A percentile compares a stretch with the other conserved stretches of the same genome.
phyloP scores from a whole-genome alignment of 1,140 invertebrate species.

The Lordiphosa stackelbergi region DNA sequence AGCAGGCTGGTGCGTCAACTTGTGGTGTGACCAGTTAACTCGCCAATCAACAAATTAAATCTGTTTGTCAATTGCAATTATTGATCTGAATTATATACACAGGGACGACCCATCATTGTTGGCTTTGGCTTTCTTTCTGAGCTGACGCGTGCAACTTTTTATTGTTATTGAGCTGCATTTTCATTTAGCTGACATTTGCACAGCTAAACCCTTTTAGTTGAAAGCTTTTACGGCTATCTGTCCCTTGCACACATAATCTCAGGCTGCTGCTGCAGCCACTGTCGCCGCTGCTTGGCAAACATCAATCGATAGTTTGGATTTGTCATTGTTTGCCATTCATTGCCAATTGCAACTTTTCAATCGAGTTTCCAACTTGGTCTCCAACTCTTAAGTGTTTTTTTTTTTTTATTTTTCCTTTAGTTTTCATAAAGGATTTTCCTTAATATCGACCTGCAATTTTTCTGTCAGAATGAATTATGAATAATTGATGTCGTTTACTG shows the following conservation, averaged over 20 bases:
- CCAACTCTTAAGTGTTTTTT: background rate
- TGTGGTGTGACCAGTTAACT: constrained; percentile 4
- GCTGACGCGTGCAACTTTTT: constrained; percentile 22
- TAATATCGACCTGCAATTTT: too few species aligned
- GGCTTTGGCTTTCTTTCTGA: background rate
- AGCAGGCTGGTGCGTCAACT: constrained; percentile 1
- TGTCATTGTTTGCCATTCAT: constrained; percentile 17
- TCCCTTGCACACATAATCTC: constrained; percentile 9
- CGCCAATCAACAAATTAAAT: constrained; percentile 63
- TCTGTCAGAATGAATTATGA: too few species aligned
- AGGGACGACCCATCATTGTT: constrained; percentile 2
- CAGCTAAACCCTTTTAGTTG: constrained; percentile 18
- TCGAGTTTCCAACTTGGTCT: constrained; percentile 37
- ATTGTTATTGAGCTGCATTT: constrained; percentile 9
- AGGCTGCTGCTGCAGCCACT: constrained; percentile 4
- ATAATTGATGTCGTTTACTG: too few species aligned
- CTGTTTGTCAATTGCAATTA: constrained; percentile 30
- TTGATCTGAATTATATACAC: constrained; percentile 20
- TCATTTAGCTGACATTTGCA: constrained; percentile 25
- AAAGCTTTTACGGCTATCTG: constrained; percentile 16
- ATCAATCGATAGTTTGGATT: constrained; percentile 45
- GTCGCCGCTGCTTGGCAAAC: constrained; percentile 13
- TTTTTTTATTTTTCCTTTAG: background rate
- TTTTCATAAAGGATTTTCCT: constrained; percentile 27
- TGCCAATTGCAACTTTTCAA: constrained; percentile 34